Base-by-base conservation (phyloP, 2,113 vertebrate genomes). In the Lagopus muta region DNA sequence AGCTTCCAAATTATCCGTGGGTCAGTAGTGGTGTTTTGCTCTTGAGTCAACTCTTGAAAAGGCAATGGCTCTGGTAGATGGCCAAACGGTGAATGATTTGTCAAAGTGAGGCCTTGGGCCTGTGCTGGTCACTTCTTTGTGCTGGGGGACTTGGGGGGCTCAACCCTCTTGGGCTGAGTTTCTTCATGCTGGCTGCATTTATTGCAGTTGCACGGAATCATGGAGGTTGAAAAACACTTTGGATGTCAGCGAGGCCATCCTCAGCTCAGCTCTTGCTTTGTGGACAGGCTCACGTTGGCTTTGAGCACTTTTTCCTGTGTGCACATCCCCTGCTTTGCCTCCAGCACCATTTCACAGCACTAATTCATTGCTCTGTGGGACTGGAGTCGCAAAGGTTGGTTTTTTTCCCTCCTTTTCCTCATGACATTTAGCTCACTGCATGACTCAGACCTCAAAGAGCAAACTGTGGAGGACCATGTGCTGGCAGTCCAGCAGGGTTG, bases 61-160 rank as follows among this genome's bases (percentile, higher is more conserved):
- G 74, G 11, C 3, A 2, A 28, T 0, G 2, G n/a, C 67, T 34
- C 20, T 2, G 1, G 20, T 0, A 2, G 42, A 9, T 4, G 5
- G 67, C 54, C 2, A 5, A 48, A 64, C 1, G 0, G 48, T 21
- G 28, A 86, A 52, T 4, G 6, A 34, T 54, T 30, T 5, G 2
- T 32, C 22, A 15, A 16, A 34, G 5, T 5, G 20, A 6, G 40
- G 16, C 62, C 16, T 27, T 6, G 64, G 65, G 45, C 34, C 71
- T 0, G 1, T 0, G 3, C 24, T 1, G 1, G 43, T 18, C 36
- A 18, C 40, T 48, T 64, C 25, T 69, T 80, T 1, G 0, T 4
- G 25, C 30, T 0, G 0, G 4, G 20, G 25, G 11, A 40, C 16
- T 11, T 40, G 7, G 13, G 13, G 7, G 14, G 18, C 32, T 75